Conservation (phyloP, 1,140 invertebrate genomes). For the Conus betulinus region DNA sequence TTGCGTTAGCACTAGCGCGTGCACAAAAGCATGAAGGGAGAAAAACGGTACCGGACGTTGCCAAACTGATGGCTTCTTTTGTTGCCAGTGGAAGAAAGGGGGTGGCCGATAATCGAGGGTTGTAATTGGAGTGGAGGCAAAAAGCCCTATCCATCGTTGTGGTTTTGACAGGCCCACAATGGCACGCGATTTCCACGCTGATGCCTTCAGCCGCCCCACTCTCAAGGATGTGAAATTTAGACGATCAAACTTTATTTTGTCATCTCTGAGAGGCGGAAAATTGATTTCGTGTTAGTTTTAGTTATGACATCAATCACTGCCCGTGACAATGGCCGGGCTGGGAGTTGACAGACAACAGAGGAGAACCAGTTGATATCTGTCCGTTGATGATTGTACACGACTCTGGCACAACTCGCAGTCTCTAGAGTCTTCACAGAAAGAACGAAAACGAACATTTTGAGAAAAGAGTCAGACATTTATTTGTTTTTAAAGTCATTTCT, state of each 20-base stretch:
- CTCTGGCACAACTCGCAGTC: too few species aligned
- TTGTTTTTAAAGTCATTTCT: too few species aligned
- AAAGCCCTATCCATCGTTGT: conserved; percentile 14
- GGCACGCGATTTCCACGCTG: background rate
- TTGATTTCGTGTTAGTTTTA: background rate
- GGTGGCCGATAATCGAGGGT: background rate
- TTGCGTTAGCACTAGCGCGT: conserved; percentile 17
- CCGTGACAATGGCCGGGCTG: too few species aligned
- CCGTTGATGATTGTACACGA: too few species aligned
- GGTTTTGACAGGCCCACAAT: conserved; percentile 15
- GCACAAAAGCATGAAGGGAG: background rate
- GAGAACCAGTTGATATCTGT: too few species aligned
- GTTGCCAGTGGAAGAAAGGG: conserved; percentile 5
- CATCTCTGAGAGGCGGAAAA: background rate
- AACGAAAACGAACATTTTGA: too few species aligned
- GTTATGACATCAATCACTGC: background rate
- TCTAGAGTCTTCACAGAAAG: too few species aligned
- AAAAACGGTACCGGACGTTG: conserved; percentile 23
- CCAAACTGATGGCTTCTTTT: conserved; percentile 24
- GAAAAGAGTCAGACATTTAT: too few species aligned
- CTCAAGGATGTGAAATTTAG: conserved; percentile 18
- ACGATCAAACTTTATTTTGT: conserved; percentile 6
- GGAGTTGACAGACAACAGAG: too few species aligned
- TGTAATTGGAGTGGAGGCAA: conserved; percentile 24
- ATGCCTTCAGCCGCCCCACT: background rate